These are phyloP conservation scores for Sycophaga agraensis DNA, from an alignment of 1,140 invertebrate species.

Conservation along the genomic window DNA sequence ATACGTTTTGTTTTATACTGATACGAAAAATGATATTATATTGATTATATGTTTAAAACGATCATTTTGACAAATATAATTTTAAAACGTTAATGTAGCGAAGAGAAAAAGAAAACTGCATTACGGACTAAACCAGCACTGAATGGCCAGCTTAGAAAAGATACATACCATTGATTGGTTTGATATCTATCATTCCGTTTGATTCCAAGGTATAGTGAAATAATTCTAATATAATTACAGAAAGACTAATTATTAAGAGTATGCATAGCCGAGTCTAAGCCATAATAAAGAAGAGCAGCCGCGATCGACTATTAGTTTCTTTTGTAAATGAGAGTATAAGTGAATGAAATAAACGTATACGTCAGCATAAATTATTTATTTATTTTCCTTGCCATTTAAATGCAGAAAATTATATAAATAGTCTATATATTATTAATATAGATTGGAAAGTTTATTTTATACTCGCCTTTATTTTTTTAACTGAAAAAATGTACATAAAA, in stretches of 20 bases:
- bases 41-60: background rate
- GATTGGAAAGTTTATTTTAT: no score
- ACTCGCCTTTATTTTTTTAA: no score
- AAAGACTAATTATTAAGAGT: constrained; percentile 28
- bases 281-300: constrained; percentile 16
- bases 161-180: constrained; percentile 31
- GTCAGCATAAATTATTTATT: constrained; percentile 17
- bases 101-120: background rate
- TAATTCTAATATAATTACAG: constrained; percentile 34
- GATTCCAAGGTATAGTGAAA: constrained; percentile 42
- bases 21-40: background rate
- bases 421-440: no score
- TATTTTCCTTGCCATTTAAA: no score
- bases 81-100: background rate
- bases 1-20: background rate
- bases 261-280: constrained; percentile 24
- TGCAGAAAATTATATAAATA: no score
- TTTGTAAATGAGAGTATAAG: constrained; percentile 45
- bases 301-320: constrained; percentile 61
- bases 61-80: background rate
- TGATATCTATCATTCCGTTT: constrained; percentile 40
- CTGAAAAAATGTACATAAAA: no score
- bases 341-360: constrained; percentile 42
- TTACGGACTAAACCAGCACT: constrained; percentile 17
- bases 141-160: constrained; percentile 21